Evolutionary conservation across 2,113 vertebrate species (phyloP).

Genomic region (Calcarius ornatus): DNA sequence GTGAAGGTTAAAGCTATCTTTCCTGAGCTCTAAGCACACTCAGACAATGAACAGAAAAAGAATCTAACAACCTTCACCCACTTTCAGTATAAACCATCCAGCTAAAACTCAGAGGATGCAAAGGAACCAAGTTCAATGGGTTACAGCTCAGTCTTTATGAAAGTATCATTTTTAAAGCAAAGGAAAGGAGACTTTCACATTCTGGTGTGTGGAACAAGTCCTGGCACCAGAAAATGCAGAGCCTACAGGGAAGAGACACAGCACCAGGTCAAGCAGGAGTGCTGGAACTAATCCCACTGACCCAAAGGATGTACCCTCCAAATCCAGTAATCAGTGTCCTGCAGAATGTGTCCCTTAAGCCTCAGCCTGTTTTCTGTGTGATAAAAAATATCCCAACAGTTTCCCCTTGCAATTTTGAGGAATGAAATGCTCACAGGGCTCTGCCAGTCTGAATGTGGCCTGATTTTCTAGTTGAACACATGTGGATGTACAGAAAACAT

Average conservation of each 20-base stretch:
- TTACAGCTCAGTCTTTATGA: not conserved
- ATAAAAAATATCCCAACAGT: not conserved
- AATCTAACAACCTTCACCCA: not conserved
- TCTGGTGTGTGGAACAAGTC: not conserved
- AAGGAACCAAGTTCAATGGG: not conserved
- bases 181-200: not conserved
- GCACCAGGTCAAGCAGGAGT: not conserved
- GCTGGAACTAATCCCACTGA: not conserved
- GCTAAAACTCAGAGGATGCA: not conserved
- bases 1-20: not conserved
- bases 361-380: not conserved
- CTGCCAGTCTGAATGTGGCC: not conserved
- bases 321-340: not conserved
- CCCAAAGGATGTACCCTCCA: not conserved
- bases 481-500: not conserved
- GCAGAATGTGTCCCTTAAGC: not conserved
- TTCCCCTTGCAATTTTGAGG: not conserved
- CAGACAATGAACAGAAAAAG: not conserved
- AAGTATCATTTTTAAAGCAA: not conserved
- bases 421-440: not conserved
- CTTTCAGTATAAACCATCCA: not conserved
- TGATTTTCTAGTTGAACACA: not conserved
- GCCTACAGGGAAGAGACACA: not conserved
- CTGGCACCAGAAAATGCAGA: not conserved
- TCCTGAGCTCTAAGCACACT: rapidly evolving